Evolutionary conservation across 2,113 vertebrate species (phyloP), one percentile per base, ranked within the genome.

Genomic region (Elgaria multicarinata): DNA sequence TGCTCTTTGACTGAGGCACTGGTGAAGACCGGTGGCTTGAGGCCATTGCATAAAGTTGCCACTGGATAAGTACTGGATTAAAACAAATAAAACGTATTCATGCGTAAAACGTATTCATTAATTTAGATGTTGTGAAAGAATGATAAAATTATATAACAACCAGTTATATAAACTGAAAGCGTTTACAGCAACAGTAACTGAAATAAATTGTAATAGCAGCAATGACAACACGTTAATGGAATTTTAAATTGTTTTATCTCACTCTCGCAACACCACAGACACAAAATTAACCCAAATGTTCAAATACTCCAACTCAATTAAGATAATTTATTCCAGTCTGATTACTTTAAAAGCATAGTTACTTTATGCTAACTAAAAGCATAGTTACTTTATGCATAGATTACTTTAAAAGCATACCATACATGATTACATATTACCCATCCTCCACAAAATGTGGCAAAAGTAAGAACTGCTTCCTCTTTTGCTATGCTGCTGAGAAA

Each of bases 11-110:
- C 95, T 96, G 98, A 98, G 98, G 98, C 98, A 97, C 97, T 95
- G 98, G 96, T 96, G 98, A 98, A 96, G 98, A 98, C 96, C 98
- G 97, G 97, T 98, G 98, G 96, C 98, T 98, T 91, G 98, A 99
- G 95, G 99, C 99, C 99, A 99, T 99, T 97, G 97, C 98, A 98
- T 98, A 92, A 97, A 98, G 97, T 97, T 97, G 94, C 94, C 96
- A 96, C 98, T 97, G 96, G 96, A 93, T 90, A 96, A 96, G 96
- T 97, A 97, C 98, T 97, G 95, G 96, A 95, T 79, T 53, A 94
- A 90, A 84, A 94, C 85, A 95, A 26, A 93, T 75, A 1, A 91
- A 91, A 2, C 44, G 69, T 91, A 82, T 83, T 75, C 95, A 82
- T 69, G 90, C 67, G 91, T 50, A 50, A 50, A 50, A 50, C 8